Base-by-base conservation (phyloP, 2,888 invertebrate genomes). In the Ochlodes sylvanus region DNA sequence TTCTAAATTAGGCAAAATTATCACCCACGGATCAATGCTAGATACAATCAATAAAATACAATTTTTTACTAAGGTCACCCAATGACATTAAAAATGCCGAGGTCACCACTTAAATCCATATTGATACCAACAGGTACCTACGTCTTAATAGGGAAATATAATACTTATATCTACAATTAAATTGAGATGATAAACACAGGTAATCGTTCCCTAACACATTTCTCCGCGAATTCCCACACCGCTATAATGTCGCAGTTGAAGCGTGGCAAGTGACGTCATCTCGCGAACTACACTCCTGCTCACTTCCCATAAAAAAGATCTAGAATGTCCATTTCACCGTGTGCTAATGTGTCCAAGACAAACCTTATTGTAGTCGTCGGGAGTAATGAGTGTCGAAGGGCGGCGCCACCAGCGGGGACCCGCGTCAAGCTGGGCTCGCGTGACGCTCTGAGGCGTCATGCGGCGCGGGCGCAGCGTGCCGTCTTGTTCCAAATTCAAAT, bases 281-380 rank as follows among this genome's bases (percentile, higher is more conserved):
- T 82, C 85, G 84, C 84, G 83, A 84, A 82, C 81, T 70, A 57
- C 68, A 72, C 75, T 73, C 82, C 80, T 85, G 87, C 78, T 84
- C 86, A 81, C 79, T 88, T 89, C 89, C 89, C 89, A 88, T 87
- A 88, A 87, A 85, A 79, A 84, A 86, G 86, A 88, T 88, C 89
- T 86, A 88, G 90, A 90, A 89, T 88, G 85, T 82, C 81, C 85
- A 84, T 73, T 83, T 90, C 78, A 87, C 88, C 90, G 83, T 90
- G 82, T 89, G 83, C 71, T 83, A 84, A 85, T 65, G 76, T 84
- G 82, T 82, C 85, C 81, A 82, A 84, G 85, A 82, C 82, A 78
- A 79, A 79, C 79, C 83, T 80, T 77, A 73, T 85, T 86, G 84
- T 85, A 70, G 76, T 77, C 74, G 72, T 70, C 75, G 73, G 73